These are phyloP conservation scores for Drusus annulatus DNA, from an alignment of 1,140 invertebrate species.

Conservation along the genomic window DNA sequence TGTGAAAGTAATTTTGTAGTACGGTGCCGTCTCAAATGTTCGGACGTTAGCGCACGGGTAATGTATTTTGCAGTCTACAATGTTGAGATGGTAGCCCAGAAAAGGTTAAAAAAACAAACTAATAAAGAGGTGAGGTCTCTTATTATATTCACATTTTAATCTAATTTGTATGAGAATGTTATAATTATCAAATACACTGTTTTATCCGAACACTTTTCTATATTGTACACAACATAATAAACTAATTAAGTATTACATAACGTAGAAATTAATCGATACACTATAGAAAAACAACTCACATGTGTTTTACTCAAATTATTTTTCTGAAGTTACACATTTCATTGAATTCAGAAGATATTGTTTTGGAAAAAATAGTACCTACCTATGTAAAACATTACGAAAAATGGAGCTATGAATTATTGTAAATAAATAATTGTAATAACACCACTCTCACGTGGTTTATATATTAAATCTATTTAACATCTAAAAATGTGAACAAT, in stretches of 20 bases:
- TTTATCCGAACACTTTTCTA: conserved; percentile 52
- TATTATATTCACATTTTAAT: background rate
- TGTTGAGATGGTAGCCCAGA: too few species aligned
- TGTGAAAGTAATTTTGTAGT: too few species aligned
- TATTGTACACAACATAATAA: background rate
- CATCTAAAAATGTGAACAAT: background rate
- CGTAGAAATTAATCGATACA: background rate
- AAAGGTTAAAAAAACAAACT: too few species aligned
- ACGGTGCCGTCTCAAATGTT: too few species aligned
- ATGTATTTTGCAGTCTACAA: too few species aligned
- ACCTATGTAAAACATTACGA: background rate
- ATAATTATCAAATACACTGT: conserved; percentile 50
- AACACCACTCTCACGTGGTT: background rate
- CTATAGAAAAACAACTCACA: background rate
- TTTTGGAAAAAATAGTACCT: background rate
- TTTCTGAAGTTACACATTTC: background rate
- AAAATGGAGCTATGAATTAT: background rate
- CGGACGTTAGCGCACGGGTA: too few species aligned
- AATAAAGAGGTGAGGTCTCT: background rate
- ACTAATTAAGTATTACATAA: background rate
- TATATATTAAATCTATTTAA: background rate
- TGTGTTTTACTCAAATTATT: background rate
- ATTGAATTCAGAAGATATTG: background rate
- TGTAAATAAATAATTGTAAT: background rate
- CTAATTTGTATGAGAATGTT: background rate